Evolutionary conservation across 2,113 vertebrate genomes (phyloP).

Genomic region (Glareola pratincola): DNA sequence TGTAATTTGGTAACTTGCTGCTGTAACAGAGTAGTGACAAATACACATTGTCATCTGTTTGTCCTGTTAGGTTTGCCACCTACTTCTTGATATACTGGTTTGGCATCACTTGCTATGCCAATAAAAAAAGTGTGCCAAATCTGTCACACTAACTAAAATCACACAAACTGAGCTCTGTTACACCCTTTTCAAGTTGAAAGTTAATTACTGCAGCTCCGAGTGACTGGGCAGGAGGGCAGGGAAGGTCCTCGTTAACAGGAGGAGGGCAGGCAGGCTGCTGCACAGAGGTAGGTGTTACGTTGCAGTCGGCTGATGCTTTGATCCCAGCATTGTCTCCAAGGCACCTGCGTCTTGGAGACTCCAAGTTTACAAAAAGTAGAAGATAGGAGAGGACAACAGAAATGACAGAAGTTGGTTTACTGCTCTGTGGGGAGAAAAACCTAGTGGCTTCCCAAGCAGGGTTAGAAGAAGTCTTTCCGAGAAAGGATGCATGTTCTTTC

Average conservation of each 20-base stretch:
- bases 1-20: not conserved
- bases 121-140: not conserved
- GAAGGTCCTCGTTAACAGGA: not conserved
- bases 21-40: not conserved
- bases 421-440: not conserved
- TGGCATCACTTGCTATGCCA: not conserved
- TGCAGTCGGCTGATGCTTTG: not conserved
- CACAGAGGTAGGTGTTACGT: not conserved
- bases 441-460: not conserved
- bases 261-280: not conserved
- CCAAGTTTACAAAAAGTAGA: not conserved
- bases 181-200: not conserved
- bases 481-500: not conserved
- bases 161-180: not conserved
- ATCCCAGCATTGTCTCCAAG: not conserved
- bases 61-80: not conserved
- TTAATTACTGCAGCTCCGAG: not conserved
- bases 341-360: not conserved
- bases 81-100: not conserved
- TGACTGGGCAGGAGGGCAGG: not conserved
- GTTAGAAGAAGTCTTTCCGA: not conserved
- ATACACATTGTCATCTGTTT: not conserved
- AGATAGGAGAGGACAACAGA: not conserved
- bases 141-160: not conserved
- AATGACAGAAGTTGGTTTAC: not conserved